Evolutionary conservation across 2,797 vertebrate genomes (phyloP).

Genomic region (Loriculus beryllinus): DNA sequence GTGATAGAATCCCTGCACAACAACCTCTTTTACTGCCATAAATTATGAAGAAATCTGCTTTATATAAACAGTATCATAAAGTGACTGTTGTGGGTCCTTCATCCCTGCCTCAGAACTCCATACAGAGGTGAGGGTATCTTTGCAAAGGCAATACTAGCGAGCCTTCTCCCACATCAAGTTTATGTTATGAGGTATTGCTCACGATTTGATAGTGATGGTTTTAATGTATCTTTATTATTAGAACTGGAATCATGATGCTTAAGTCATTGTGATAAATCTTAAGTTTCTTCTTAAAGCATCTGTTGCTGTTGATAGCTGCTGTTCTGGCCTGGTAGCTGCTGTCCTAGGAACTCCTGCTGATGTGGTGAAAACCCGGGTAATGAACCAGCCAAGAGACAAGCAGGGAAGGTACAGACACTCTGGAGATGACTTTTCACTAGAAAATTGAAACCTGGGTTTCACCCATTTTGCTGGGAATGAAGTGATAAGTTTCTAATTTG

Average conservation of each 20-base stretch:
- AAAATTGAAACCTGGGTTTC: background rate
- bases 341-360: conserved; percentile 86
- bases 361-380: conserved; percentile 86
- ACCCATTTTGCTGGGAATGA: background rate
- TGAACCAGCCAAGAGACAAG: conserved; percentile 84
- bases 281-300: conserved; percentile 1
- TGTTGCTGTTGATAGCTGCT: conserved; percentile 71
- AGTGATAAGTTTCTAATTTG: background rate
- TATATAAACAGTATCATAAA: background rate
- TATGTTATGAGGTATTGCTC: background rate
- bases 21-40: background rate
- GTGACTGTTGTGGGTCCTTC: background rate
- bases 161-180: background rate
- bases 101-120: background rate
- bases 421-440: accelerated
- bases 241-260: background rate
- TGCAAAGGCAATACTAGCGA: background rate
- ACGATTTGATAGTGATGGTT: background rate
- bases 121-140: background rate
- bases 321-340: conserved; percentile 85
- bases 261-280: background rate
- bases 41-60: background rate
- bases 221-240: background rate
- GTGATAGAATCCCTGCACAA: background rate
- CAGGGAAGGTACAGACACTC: conserved; percentile 75